These are phyloP conservation scores for Hypanus sabinus DNA, from an alignment of 2,113 vertebrate genomes.

Conservation along the genomic window DNA sequence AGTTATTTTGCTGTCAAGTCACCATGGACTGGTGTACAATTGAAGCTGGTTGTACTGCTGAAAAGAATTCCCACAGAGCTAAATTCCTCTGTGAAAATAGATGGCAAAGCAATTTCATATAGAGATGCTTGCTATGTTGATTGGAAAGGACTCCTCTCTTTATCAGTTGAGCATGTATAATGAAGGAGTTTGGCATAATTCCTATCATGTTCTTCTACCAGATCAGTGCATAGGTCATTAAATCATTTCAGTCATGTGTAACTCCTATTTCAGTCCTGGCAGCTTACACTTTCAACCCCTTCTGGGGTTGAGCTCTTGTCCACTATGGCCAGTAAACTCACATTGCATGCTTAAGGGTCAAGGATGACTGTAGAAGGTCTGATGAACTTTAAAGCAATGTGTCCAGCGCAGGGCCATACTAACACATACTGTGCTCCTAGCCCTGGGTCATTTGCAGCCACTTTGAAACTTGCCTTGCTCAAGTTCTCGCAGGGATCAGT, in stretches of 20 bases:
- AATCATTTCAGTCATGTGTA: neutral
- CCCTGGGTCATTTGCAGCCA: neutral
- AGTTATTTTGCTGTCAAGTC: neutral
- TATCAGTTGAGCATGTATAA: neutral
- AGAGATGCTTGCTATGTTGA: neutral
- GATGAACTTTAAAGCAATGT: too few relatives aligned
- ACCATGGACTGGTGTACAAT: neutral
- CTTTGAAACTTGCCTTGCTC: neutral
- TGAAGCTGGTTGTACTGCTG: neutral
- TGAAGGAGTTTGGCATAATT: neutral
- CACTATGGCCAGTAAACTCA: neutral
- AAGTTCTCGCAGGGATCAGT: neutral
- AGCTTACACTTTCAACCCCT: neutral
- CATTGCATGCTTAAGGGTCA: neutral
- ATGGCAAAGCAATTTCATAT: neutral
- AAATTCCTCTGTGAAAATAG: neutral
- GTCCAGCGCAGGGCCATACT: too few relatives aligned
- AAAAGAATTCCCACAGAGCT: neutral
- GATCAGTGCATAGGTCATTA: neutral
- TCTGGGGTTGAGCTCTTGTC: neutral
- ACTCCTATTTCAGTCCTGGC: too few relatives aligned
- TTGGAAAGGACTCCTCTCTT: neutral
- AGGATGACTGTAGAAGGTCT: neutral
- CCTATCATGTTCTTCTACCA: neutral
- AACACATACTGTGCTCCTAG: neutral